These are phyloP conservation scores for Rambutsinella grinnellia DNA, from an alignment of 2,888 invertebrate species.

Conservation along the genomic window DNA sequence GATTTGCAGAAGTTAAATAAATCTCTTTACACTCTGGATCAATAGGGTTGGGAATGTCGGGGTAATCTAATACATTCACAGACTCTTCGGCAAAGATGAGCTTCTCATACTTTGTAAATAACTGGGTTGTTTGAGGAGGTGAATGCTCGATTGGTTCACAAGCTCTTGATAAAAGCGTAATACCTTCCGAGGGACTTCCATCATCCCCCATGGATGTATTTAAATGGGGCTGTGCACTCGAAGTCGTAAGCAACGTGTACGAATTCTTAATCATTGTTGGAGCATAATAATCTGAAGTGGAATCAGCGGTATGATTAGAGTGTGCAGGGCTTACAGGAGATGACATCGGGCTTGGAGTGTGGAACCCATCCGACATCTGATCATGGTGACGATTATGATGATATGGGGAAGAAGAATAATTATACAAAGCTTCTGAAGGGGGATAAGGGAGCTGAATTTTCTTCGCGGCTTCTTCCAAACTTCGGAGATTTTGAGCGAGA, in stretches of 20 bases:
- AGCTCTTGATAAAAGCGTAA: constrained; percentile 38
- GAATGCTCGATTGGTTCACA: too few relatives aligned
- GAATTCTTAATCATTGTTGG: constrained; percentile 17
- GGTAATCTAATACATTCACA: constrained; percentile 35
- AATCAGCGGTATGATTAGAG: constrained; percentile 56
- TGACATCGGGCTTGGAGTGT: constrained; percentile 72
- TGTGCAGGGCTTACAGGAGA: constrained; percentile 60
- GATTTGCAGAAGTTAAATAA: constrained; percentile 23
- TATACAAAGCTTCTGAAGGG: constrained; percentile 22
- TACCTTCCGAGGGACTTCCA: constrained; percentile 26
- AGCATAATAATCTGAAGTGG: constrained; percentile 40
- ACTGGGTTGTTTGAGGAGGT: too few relatives aligned
- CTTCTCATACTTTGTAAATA: too few relatives aligned
- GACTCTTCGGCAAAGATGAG: neutral
- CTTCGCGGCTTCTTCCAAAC: constrained; percentile 49
- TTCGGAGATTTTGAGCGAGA: constrained; percentile 45
- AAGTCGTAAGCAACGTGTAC: constrained; percentile 25
- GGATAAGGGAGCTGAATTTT: constrained; percentile 29
- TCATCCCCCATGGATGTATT: neutral
- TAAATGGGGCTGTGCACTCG: neutral
- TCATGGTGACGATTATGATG: constrained; percentile 26
- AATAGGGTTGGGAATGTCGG: constrained; percentile 34
- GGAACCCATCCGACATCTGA: constrained; percentile 67
- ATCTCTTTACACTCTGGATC: constrained; percentile 39
- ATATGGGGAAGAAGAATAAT: constrained; percentile 17